Conservation (phyloP, 2,797 vertebrate genomes). For the Menidia menidia region DNA sequence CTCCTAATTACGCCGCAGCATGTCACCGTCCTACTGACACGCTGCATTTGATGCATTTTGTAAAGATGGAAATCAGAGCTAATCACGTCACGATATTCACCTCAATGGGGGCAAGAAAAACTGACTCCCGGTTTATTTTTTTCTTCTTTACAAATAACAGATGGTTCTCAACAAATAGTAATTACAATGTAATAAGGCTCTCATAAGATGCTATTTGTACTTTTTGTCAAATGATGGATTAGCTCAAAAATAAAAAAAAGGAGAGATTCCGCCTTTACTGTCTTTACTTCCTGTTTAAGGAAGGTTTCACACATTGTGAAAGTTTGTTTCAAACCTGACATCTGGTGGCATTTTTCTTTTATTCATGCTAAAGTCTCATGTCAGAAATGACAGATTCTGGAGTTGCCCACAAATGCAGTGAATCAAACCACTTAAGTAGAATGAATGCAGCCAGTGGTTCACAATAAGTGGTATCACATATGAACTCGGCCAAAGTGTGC, state of each 20-base stretch:
- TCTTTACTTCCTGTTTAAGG: background rate
- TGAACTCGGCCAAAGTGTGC: no score
- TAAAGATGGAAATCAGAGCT: background rate
- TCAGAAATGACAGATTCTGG: background rate
- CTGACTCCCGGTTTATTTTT: background rate
- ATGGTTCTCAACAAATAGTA: no score
- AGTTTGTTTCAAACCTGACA: background rate
- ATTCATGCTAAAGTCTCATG: background rate
- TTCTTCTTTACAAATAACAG: background rate
- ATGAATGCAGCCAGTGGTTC: no score
- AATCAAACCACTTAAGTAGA: no score
- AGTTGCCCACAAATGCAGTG: background rate
- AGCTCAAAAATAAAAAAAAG: background rate
- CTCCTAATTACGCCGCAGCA: background rate
- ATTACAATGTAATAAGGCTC: no score
- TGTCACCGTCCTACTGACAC: background rate
- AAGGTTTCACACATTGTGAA: no score
- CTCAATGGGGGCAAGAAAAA: background rate
- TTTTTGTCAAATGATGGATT: background rate
- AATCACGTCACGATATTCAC: background rate
- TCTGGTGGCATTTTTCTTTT: background rate
- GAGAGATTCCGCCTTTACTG: background rate
- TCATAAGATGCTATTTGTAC: no score
- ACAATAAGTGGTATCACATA: no score
- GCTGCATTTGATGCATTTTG: background rate